Conservation (phyloP, 2,113 vertebrate species). For the Pseudopipra pipra region DNA sequence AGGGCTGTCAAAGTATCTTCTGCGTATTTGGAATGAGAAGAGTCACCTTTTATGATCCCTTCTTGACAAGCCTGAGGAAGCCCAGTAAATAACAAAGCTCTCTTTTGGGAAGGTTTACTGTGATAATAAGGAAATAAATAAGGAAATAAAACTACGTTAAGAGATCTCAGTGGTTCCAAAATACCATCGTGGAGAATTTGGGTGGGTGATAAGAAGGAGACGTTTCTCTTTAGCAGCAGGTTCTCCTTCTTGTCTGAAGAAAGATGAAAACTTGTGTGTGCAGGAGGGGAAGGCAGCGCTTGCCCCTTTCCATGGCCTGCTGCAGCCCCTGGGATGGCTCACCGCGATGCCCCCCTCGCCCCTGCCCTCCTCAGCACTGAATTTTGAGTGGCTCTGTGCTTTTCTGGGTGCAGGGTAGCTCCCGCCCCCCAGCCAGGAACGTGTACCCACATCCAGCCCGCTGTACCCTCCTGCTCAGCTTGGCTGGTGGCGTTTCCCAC, state of each 20-base stretch:
- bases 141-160: not conserved
- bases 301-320: not conserved
- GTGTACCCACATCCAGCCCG: accelerated
- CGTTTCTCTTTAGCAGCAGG: not conserved
- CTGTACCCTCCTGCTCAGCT: accelerated
- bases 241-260: not conserved
- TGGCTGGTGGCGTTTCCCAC: not conserved
- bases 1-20: not conserved
- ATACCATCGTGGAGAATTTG: not conserved
- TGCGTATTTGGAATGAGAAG: not conserved
- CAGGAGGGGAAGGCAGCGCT: not conserved
- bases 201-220: not conserved
- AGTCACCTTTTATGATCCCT: not conserved
- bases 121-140: not conserved
- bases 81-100: not conserved
- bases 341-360: not conserved
- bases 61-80: not conserved
- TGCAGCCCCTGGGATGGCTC: accelerated
- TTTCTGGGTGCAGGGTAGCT: not conserved
- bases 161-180: not conserved
- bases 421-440: accelerated
- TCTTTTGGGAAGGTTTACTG: not conserved
- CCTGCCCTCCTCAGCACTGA: accelerated
- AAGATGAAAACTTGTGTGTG: not conserved
- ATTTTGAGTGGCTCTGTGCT: not conserved